Percentiles rank a stretch among this genome's conserved stretches.
Conservation (phyloP, 2,888 invertebrate genomes). For the Rhimphoctona megacephalus region DNA sequence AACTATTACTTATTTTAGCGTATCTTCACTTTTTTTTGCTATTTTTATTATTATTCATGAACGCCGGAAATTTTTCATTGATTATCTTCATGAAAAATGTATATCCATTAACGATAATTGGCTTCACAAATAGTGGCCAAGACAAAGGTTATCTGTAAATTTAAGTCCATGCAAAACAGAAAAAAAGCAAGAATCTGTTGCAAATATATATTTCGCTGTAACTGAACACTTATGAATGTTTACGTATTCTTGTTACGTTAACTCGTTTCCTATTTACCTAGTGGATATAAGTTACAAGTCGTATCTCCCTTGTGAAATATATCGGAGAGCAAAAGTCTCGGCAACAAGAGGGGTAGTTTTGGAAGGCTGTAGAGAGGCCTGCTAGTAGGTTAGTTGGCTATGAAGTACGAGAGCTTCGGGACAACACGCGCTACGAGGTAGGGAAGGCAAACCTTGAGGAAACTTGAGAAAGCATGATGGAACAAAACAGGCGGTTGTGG, state of each 20-base stretch:
- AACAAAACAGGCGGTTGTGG: slow-evolving; percentile 56
- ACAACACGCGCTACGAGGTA: slow-evolving; percentile 42
- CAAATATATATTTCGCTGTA: neutral
- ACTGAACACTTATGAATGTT: slow-evolving; percentile 21
- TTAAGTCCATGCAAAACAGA: neutral
- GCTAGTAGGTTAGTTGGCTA: slow-evolving; percentile 70
- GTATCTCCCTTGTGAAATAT: slow-evolving; percentile 27
- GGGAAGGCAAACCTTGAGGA: slow-evolving; percentile 54
- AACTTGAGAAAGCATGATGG: slow-evolving; percentile 56
- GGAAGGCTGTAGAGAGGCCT: slow-evolving; percentile 10
- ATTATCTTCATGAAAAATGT: neutral
- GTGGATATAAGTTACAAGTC: slow-evolving; percentile 55
- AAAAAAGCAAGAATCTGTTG: neutral
- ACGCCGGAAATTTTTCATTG: neutral
- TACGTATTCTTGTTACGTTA: slow-evolving; percentile 47
- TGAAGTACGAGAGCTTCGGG: slow-evolving; percentile 65
- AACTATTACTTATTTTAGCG: neutral
- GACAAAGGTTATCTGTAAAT: neutral
- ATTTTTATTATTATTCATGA: neutral
- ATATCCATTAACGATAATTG: neutral
- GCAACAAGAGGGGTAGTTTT: slow-evolving; percentile 30
- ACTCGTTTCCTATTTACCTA: slow-evolving; percentile 59
- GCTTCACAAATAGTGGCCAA: neutral
- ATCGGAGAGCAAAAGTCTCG: slow-evolving; percentile 33
- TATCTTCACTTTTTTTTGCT: neutral